Base-by-base conservation (phyloP, 64 coral and sea anemone species). In the Montipora sp. region DNA sequence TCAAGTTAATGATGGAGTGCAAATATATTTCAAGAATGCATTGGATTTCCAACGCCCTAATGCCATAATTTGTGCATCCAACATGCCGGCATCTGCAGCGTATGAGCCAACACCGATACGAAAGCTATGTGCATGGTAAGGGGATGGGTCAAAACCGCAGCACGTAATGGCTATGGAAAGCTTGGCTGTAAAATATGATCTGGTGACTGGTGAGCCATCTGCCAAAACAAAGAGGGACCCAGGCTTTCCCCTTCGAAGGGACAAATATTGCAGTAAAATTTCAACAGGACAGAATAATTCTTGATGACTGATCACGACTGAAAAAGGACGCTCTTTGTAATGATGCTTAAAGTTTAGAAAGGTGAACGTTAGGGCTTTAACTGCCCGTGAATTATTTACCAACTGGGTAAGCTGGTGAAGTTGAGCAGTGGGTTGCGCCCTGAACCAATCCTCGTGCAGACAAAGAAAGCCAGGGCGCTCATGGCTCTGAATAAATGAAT, bases 61-160 rank as follows among this genome's bases (percentile, higher is more conserved):
- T n/a, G 76, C n/a, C 60, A 59, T 75, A 63, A 80, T 90, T 20
- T 80, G 88, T 7, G 60, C 16, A 78, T 89, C 87, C 19, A 51
- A 89, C 57, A 89, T 53, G 50, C 84, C 84, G 19, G 27, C 46
- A 77, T 80, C 88, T 2, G 45, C 76, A 51, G 88, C 88, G 80
- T 51, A 48, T 23, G 88, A 68, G 59, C 44, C 88, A 70, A 77
- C 77, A 24, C 88, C 88, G 6, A 67, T 89, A 13, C 77, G 77
- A 70, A 80, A 90, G 47, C 88, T 75, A 75, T 90, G 88, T 2
- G 77, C 88, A 23, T 90, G 53, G 47, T 90, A 90, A 47, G 59
- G 60, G 19, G 77, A 63, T 3, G 77, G 51, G 47, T 89, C 87
- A 48, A 89, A 18, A 5, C 70, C 48, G 43, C 87, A 79, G 63